phyloP scores from a whole-genome alignment of 2,888 invertebrate genomes.

The Cheiracanthium punctorium region DNA sequence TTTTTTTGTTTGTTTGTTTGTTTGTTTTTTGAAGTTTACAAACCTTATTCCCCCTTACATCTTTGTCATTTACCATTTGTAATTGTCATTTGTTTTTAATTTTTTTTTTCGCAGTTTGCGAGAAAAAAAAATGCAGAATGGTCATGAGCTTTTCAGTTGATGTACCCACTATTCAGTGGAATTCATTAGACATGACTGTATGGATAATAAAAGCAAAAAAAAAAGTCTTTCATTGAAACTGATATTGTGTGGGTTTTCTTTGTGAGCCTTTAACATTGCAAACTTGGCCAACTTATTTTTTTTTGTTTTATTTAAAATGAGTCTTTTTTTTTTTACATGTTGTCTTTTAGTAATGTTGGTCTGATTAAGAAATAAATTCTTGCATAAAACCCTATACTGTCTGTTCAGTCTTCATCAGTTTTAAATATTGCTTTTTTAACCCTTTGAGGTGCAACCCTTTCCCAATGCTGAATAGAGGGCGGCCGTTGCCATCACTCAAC shows the following conservation, averaged over 20 bases:
- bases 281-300: no score
- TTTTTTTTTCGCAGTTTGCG: constrained; percentile 57
- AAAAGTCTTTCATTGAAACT: constrained; percentile 70
- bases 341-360: no score
- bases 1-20: constrained; percentile 31
- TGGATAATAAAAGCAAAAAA: constrained; percentile 66
- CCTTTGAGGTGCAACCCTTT: no score
- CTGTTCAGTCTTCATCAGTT: no score
- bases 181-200: constrained; percentile 70
- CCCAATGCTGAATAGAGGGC: no score
- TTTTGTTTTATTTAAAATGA: no score
- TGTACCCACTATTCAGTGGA: constrained; percentile 70
- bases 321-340: no score
- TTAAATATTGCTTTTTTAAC: no score
- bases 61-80: constrained; percentile 66
- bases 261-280: not conserved
- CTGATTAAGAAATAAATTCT: no score
- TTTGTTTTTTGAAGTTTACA: constrained; percentile 28
- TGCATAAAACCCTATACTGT: no score
- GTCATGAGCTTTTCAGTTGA: constrained; percentile 63
- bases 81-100: constrained; percentile 65
- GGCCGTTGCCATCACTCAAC: no score
- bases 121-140: constrained; percentile 15
- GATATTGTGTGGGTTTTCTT: constrained; percentile 1
- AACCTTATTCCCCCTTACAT: constrained; percentile 41